phyloP scores from a whole-genome alignment of 2,113 vertebrate species.

The Chaetorhynchus papuensis region DNA sequence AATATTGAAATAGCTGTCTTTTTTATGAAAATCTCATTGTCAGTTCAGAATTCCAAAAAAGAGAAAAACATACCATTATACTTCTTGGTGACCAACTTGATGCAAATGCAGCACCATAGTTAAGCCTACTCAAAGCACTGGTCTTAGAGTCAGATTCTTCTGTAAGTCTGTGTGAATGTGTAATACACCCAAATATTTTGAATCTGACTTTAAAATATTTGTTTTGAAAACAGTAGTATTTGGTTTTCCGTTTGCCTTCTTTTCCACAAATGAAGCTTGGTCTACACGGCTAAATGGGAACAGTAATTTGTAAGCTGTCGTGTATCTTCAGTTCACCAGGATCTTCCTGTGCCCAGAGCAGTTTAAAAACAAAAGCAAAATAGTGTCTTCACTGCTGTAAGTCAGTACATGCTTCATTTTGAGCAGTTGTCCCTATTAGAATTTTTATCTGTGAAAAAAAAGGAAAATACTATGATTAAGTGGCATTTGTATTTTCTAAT shows the following conservation, averaged over 20 bases:
- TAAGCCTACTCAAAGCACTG: not conserved
- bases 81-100: not conserved
- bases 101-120: not conserved
- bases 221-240: not conserved
- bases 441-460: not conserved
- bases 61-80: not conserved
- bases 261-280: not conserved
- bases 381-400: not conserved
- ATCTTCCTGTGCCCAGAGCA: not conserved
- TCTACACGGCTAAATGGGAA: not conserved
- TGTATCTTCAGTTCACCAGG: not conserved
- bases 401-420: not conserved
- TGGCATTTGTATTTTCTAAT: not conserved
- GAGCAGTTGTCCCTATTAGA: not conserved
- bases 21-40: not conserved
- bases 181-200: not conserved
- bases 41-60: not conserved
- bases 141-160: not conserved
- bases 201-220: not conserved
- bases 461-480: not conserved
- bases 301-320: not conserved
- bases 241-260: not conserved
- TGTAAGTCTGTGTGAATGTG: not conserved
- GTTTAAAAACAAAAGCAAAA: not conserved
- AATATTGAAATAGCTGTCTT: not conserved